Base-by-base conservation (phyloP, 1,140 invertebrate genomes). In the Grapholita molesta region DNA sequence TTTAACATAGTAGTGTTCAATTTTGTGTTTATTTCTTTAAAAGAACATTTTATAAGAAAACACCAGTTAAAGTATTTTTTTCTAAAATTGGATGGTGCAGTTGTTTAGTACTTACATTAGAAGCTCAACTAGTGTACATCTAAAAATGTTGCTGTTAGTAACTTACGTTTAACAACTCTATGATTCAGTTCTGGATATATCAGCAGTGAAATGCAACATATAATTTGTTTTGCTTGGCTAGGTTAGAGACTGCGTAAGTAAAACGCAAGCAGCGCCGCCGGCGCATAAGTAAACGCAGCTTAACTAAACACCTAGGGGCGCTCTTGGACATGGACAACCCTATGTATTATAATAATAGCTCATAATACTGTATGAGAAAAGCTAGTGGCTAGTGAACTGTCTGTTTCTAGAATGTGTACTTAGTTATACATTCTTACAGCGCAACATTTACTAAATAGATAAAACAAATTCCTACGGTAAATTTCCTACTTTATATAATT, bases 181-280 rank as follows among this genome's bases (percentile, higher is more conserved):
- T 30, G 28, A 21, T 3, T 48, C 1, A 61, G 55, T n/a, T 28
- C 52, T 28, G 12, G 24, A 57, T 3, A n/a, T 25, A 57, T 57
- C 21, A 25, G 55, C 24, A 61, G 3, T 5, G 55, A 25, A 48
- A 11, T 57, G 24, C 25, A 61, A 8, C 12, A 8, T 61, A 30
- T 61, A 61, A 61, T 61, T 61, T 61, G 55, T 61, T 61, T n/a
- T 15, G 11, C 25, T 61, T 61, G 55, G 55, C 28, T 12, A 61
- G 55, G n/a, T 12, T 61, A 30, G 0, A 28, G 42, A 48, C 18
- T 48, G 42, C 25, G 55, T 25, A 24, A 5, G 55, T 61, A 61
- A n/a, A 61, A 32, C 55, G 25, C 55, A 11, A 30, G 55, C 15
- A 48, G 42, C 42, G 24, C 55, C 55, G 55, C 24, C 21, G 53